Evolutionary conservation across 2,113 vertebrate species (phyloP).

Genomic region (Mus musculus): DNA sequence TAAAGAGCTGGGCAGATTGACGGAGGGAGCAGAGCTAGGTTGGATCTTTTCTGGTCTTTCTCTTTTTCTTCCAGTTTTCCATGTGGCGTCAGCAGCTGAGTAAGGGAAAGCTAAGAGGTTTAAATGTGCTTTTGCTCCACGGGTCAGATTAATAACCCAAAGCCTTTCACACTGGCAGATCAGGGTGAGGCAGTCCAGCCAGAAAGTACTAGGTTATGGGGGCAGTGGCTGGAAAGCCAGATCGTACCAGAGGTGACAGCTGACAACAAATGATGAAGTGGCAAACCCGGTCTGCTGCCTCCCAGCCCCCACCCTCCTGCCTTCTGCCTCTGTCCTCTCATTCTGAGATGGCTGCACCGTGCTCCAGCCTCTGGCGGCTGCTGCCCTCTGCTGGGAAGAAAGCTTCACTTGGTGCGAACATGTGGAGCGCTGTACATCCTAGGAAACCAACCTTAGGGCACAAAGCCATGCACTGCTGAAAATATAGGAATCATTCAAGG

Average conservation of each 20-base stretch:
- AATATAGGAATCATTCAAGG: not conserved
- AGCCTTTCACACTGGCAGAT: conserved; percentile 22
- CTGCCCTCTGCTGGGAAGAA: conserved; percentile 81
- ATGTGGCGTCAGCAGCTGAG: conserved; percentile 32
- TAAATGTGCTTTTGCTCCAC: not conserved
- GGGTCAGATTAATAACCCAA: conserved; percentile 44
- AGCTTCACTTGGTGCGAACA: not conserved
- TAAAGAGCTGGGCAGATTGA: not conserved
- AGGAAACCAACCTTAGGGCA: not conserved
- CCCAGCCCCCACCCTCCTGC: not conserved
- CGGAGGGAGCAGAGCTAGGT: not conserved
- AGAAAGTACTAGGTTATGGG: not conserved
- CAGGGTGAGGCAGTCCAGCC: not conserved
- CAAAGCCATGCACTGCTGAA: not conserved
- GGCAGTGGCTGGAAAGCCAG: not conserved
- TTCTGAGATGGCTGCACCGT: not conserved
- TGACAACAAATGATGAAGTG: not conserved
- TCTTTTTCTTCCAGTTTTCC: conserved; percentile 38
- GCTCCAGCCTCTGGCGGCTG: conserved; percentile 57
- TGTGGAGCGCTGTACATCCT: not conserved
- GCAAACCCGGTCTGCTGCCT: not conserved
- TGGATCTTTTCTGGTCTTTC: not conserved
- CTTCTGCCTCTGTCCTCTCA: not conserved
- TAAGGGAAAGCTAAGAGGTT: conserved; percentile 56
- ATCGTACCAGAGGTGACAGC: not conserved